These are phyloP conservation scores for Dinothrombium tinctorium DNA, from an alignment of 1,140 invertebrate genomes.

Conservation along the genomic window DNA sequence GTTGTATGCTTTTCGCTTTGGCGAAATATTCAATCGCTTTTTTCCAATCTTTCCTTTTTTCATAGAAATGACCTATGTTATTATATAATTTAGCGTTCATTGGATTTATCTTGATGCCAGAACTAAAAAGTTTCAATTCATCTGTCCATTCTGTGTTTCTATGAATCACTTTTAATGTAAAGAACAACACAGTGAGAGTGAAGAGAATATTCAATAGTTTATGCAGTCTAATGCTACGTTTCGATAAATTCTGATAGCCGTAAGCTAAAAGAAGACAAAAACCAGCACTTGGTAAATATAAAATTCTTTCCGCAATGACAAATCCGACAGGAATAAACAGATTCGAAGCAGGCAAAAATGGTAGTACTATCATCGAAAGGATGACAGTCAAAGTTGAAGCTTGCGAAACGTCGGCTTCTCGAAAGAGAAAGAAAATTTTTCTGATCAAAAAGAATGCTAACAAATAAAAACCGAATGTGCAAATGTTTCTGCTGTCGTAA, in stretches of 20 bases:
- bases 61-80: constrained; percentile 83
- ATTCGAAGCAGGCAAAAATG: constrained; percentile 87
- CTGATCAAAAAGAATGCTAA: constrained; percentile 39
- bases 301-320: constrained; percentile 77
- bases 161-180: background rate
- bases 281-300: constrained; percentile 86
- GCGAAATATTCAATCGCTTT: constrained; percentile 76
- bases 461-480: too few species aligned
- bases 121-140: constrained; percentile 78
- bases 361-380: constrained; percentile 41
- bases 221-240: too few species aligned
- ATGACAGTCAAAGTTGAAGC: too few species aligned
- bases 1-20: constrained; percentile 32
- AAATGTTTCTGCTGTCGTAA: too few species aligned
- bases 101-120: constrained; percentile 65
- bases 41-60: constrained; percentile 51
- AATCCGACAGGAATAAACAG: constrained; percentile 85
- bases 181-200: too few species aligned
- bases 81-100: constrained; percentile 87
- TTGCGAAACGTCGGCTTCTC: too few species aligned
- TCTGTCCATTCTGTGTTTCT: constrained; percentile 29
- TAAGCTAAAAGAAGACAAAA: constrained; percentile 66
- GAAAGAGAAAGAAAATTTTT: background rate
- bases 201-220: too few species aligned
- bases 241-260: constrained; percentile 32